Evolutionary conservation across 2,888 invertebrate genomes (phyloP).

Genomic region (Lasius fuliginosus): DNA sequence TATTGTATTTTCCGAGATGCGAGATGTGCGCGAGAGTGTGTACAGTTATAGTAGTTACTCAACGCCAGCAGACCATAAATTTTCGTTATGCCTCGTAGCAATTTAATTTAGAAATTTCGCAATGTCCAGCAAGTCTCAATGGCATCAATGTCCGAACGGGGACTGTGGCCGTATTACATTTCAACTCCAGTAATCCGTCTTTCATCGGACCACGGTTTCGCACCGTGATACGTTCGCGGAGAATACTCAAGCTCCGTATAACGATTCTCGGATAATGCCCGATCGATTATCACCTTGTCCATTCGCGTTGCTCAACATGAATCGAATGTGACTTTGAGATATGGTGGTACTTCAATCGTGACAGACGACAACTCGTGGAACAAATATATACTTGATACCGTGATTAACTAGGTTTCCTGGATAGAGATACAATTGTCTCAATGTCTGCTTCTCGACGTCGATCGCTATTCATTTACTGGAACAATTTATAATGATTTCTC

Average conservation of each 20-base stretch:
- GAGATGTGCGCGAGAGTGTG: neutral
- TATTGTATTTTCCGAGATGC: neutral
- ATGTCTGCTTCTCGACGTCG: neutral
- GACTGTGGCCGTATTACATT: conserved; percentile 23
- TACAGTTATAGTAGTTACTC: neutral
- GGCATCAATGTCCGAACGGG: neutral
- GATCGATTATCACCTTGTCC: conserved; percentile 60
- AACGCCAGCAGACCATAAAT: neutral
- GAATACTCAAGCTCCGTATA: conserved; percentile 49
- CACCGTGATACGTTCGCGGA: conserved; percentile 57
- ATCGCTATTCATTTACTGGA: conserved; percentile 2
- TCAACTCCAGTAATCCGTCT: conserved; percentile 64
- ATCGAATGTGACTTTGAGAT: conserved; percentile 63
- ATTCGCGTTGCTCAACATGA: conserved; percentile 53
- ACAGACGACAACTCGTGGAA: conserved; percentile 36
- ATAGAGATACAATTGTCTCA: conserved; percentile 1
- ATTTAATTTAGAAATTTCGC: conserved; percentile 28
- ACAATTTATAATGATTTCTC: neutral
- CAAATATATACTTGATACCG: conserved; percentile 29
- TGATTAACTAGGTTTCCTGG: conserved; percentile 25
- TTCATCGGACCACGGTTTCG: conserved; percentile 57
- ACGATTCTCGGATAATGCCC: conserved; percentile 50
- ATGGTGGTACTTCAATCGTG: conserved; percentile 37
- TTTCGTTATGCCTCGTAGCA: neutral
- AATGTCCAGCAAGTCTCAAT: neutral